Evolutionary conservation across 2,797 vertebrate genomes (phyloP), one percentile per base, ranked within the genome.

Genomic region (Megalops cyprinoides): DNA sequence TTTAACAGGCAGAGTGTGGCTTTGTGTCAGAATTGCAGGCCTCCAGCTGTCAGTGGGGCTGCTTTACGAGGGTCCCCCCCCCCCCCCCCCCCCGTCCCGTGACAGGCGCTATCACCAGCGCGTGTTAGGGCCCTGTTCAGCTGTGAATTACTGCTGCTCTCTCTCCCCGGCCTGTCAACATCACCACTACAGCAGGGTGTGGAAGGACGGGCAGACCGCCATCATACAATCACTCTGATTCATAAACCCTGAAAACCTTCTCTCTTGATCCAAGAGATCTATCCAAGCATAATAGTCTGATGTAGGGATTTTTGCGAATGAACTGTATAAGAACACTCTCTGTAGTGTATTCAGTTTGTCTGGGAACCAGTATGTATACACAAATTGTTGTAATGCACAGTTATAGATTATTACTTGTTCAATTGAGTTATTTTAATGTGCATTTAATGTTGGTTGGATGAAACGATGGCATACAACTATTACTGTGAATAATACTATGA

Each of bases 61-160:
- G 89, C 90, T 91, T 93, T 93, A 93, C 89, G 89, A 81, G 86
- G 81, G 85, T 84, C 86, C 91, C 93, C 93, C 88, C 90, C 78
- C 91, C 88, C 76, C 83, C 86, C 74, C n/a, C n/a, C n/a, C n/a
- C n/a, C n/a, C n/a, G 20, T 84, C 87, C 81, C 2, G 74, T 91
- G 92, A 93, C 90, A 91, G 90, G 88, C 89, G 87, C 93, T 94
- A 93, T 95, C 95, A 95, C 89, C 93, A 93, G 84, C 42, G 83
- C 79, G 84, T 87, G 89, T 90, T 89, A 93, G 87, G 78, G 88
- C 85, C 90, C 92, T 91, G 91, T 91, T 90, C 93, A 90, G 88
- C 87, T 46, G 82, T 65, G 71, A 88, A 25, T 83, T 53, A 51
- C 73, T 87, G 90, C 89, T 81, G 77, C 67, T 81, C 83, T 83